Evolutionary conservation across 30 jellyfish, hydroid and myxozoan genomes (phyloP).

Genomic region (Pseudorhiza aurosa): DNA sequence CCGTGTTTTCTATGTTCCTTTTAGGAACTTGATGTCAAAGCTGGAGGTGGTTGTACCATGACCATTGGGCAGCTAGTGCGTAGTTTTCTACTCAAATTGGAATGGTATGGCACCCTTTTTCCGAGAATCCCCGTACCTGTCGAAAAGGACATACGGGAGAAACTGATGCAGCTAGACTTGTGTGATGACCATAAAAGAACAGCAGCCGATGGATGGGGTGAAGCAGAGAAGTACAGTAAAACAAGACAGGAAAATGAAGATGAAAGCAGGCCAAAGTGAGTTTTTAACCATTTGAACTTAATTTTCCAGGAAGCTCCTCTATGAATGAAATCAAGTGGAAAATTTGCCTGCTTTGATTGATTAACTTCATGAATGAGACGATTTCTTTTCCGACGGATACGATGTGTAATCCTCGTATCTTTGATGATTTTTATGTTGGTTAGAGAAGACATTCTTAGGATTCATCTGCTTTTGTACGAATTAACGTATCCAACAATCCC

Average conservation of each 20-base stretch:
- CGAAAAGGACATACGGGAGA: constrained; percentile 78
- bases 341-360: no score
- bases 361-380: no score
- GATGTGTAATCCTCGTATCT: no score
- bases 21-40: constrained; percentile 74
- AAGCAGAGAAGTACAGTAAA: constrained; percentile 74
- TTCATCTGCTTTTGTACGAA: no score
- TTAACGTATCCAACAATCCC: no score
- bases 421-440: no score
- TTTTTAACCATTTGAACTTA: no score
- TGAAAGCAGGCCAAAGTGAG: constrained; percentile 48
- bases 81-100: constrained; percentile 76
- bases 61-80: constrained; percentile 93
- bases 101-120: constrained; percentile 95
- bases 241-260: constrained; percentile 42
- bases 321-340: no score
- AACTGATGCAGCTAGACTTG: constrained; percentile 55
- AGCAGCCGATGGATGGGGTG: constrained; percentile 89
- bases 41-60: constrained; percentile 93
- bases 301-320: no score
- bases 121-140: constrained; percentile 97
- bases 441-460: no score
- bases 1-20: no score
- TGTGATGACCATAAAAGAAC: constrained; percentile 85
- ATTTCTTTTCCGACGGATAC: no score